Percentiles rank a stretch among this genome's conserved stretches.
Evolutionary conservation across 2,113 vertebrate genomes (phyloP).

Genomic region (Dasypus novemcinctus): DNA sequence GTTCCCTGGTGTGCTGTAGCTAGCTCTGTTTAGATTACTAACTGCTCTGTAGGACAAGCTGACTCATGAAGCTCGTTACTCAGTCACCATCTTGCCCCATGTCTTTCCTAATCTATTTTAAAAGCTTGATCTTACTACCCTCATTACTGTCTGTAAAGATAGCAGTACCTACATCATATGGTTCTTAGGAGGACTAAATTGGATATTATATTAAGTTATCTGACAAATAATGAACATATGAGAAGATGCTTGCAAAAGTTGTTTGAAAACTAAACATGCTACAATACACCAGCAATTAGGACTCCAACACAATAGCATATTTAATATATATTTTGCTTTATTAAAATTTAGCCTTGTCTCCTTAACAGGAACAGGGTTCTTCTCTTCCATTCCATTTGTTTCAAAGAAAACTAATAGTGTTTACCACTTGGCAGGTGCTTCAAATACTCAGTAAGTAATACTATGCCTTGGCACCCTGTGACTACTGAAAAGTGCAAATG

Average conservation of each 20-base stretch:
- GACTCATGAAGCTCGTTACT: too few species aligned
- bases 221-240: not conserved
- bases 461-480: not conserved
- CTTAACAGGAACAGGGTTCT: not conserved
- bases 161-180: not conserved
- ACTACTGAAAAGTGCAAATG: not conserved
- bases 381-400: not conserved
- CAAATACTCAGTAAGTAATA: not conserved
- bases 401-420: not conserved
- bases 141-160: not conserved
- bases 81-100: too few species aligned
- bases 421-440: not conserved
- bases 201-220: not conserved
- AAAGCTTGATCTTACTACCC: not conserved
- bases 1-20: too few species aligned
- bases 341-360: not conserved
- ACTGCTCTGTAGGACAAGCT: too few species aligned
- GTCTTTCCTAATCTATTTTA: not conserved
- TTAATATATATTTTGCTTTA: not conserved
- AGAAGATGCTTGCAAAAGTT: not conserved
- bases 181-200: not conserved
- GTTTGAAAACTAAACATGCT: constrained; percentile 6
- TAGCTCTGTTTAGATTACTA: too few species aligned
- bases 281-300: not conserved
- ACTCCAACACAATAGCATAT: not conserved